Base-by-base conservation (phyloP, 2,888 invertebrate species). In the Mesopsocus fuscifrons region DNA sequence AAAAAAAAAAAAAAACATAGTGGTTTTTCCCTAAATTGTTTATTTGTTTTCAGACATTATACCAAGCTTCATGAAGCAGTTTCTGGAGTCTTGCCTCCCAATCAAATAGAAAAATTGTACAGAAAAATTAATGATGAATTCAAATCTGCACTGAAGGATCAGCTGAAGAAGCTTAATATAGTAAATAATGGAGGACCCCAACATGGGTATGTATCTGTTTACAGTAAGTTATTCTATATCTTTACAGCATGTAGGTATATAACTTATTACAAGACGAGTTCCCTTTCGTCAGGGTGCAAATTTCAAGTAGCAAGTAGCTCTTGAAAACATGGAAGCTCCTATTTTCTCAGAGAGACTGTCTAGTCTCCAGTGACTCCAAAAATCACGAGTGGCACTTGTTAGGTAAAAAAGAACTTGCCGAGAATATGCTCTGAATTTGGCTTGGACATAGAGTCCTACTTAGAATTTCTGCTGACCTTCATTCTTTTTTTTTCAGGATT, bases 151-250 rank as follows among this genome's bases (percentile, higher is more conserved):
- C 65, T 94, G 51, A 69, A 84, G 60, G 81, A 85, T 54, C 84
- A 88, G 57, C 65, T 95, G 51, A 58, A 73, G 2, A 79, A 77
- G 59, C 76, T 91, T 69, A 87, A 88, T 57, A 85, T 95, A 51
- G 75, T 78, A 44, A 92, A 89, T 52, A 88, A 94, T 64, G 92
- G 92, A n/a, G 91, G 92, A 40, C 94, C 94, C 2, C 88, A 92
- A 57, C 92, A 94, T 59, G 92, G 91, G 69, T 69, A 58, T 49
- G 49, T 49, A n/a, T n/a, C n/a, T n/a, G n/a, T n/a, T n/a, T n/a
- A n/a, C n/a, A n/a, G n/a, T n/a, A 23, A 41, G 3, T 32, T 41
- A 45, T 26, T 35, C 15, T 20, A 17, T 31, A 34, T 22, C 21
- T 33, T 26, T 13, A 15, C 22, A n/a, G n/a, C n/a, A n/a, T n/a